Conservation (phyloP, 2,888 invertebrate genomes). For the Phanerotoma sp. region DNA sequence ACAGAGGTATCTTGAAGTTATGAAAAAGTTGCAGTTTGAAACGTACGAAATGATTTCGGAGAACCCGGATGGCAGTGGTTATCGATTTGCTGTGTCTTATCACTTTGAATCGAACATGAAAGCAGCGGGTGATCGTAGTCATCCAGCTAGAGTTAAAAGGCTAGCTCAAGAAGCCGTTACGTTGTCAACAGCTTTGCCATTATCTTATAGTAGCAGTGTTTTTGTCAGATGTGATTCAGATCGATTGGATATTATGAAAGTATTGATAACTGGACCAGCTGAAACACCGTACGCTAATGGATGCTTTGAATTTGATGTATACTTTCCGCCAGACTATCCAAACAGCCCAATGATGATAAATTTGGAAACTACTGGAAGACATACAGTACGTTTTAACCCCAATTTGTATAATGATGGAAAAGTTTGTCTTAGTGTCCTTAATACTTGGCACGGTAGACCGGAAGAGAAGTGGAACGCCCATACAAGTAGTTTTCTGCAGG, state of each 20-base stretch:
- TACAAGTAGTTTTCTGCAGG: conserved; percentile 89
- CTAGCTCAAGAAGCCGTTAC: conserved; percentile 95
- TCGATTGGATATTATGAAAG: conserved; percentile 94
- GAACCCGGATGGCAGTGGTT: conserved; percentile 69
- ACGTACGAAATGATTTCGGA: conserved; percentile 92
- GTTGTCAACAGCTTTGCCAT: conserved; percentile 85
- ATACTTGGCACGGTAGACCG: conserved; percentile 95
- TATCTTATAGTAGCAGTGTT: conserved; percentile 91
- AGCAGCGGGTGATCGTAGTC: conserved; percentile 81
- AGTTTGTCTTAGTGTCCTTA: conserved; percentile 90
- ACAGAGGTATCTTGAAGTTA: conserved; percentile 80
- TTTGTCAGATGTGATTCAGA: conserved; percentile 95
- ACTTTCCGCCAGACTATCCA: conserved; percentile 82
- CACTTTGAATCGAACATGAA: conserved; percentile 87
- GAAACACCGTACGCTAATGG: conserved; percentile 92
- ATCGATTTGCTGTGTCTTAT: conserved; percentile 83
- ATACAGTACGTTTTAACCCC: conserved; percentile 88
- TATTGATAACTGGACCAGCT: conserved; percentile 86
- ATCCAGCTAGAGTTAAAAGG: conserved; percentile 85
- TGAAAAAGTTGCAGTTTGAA: conserved; percentile 90
- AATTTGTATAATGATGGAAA: conserved; percentile 95
- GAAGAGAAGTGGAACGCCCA: conserved; percentile 98
- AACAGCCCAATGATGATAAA: conserved; percentile 88
- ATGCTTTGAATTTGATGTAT: conserved; percentile 89
- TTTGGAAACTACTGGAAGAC: conserved; percentile 86